Conservation (phyloP, 2,888 invertebrate genomes). For the Amphimallon solstitiale region DNA sequence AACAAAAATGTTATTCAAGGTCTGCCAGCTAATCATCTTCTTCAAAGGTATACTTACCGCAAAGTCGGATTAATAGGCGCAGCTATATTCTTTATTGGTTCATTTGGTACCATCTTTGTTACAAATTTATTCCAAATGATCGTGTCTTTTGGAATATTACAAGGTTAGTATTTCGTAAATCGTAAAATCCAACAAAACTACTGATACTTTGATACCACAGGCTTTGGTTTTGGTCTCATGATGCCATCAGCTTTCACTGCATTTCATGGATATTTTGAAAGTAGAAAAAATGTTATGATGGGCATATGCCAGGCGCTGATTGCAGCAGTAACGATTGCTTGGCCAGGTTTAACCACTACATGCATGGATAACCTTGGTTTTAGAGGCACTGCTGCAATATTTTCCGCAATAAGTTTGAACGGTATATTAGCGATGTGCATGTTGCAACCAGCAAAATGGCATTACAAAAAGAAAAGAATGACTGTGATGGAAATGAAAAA, state of each 20-base stretch:
- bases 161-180: constrained; percentile 68
- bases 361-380: constrained; percentile 74
- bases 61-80: constrained; percentile 75
- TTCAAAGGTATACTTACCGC: constrained; percentile 74
- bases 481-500: constrained; percentile 4
- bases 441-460: constrained; percentile 81
- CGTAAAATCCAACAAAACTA: no score
- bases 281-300: constrained; percentile 77
- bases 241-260: constrained; percentile 78
- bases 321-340: constrained; percentile 74
- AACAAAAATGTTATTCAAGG: constrained; percentile 64
- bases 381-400: constrained; percentile 73
- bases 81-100: constrained; percentile 71
- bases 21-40: constrained; percentile 72
- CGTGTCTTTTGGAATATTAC: constrained; percentile 72
- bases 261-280: constrained; percentile 79
- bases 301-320: constrained; percentile 78
- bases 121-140: constrained; percentile 71
- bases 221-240: constrained; percentile 78
- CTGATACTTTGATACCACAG: constrained; percentile 60
- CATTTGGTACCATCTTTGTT: constrained; percentile 72
- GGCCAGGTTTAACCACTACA: constrained; percentile 72
- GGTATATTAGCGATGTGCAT: constrained; percentile 77
- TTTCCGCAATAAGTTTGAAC: constrained; percentile 75
- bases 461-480: constrained; percentile 63